Base-by-base conservation (phyloP, 92 coral and sea anemone genomes). In the Palythoa grandiflora region DNA sequence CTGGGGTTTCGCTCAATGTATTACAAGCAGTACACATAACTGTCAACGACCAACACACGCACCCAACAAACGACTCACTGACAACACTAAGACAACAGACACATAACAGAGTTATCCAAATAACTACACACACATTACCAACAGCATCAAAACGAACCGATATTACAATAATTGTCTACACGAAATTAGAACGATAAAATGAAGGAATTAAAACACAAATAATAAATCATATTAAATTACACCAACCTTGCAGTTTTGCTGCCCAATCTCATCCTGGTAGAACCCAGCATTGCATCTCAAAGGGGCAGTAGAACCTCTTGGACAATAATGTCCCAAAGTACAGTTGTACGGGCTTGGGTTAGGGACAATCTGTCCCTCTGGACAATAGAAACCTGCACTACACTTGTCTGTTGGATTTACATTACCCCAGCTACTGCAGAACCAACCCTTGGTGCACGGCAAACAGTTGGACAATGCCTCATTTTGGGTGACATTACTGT, bases 291-390 rank as follows among this genome's bases (percentile, higher is more conserved):
- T 85, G 75, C 99, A 97, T 21, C 98, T 94, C 76, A 40, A 75
- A 9, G 99, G 97, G 6, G 88, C 87, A 71, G 93, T 86, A 13
- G 98, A 95, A 11, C 98, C 99, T 20, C 53, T 60, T 0, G 87
- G 93, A 73, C 99, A 97, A 83, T 93, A 93, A 85, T 97, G 99
- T 5, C 98, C 99, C 52, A 87, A 78, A 6, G 94, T 92, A 75
- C 99, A 97, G 51, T 88, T 90, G 73, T 73, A 89, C 57, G 84
- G 87, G 73, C 87, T 93, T 47, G 99, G 99, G 68, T 94, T 91
- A 7, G 86, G 83, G 51, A 84, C 92, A 47, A 55, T 78, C 86
- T 97, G 99, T 39, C 96, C 94, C 13, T 95, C 96, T 54, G 99
- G 99, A 53, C 99, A 97, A 84, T 87, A 97, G 78, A 77, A 97